phyloP scores from a whole-genome alignment of 2,888 invertebrate genomes.

The Linnaemya tessellans region DNA sequence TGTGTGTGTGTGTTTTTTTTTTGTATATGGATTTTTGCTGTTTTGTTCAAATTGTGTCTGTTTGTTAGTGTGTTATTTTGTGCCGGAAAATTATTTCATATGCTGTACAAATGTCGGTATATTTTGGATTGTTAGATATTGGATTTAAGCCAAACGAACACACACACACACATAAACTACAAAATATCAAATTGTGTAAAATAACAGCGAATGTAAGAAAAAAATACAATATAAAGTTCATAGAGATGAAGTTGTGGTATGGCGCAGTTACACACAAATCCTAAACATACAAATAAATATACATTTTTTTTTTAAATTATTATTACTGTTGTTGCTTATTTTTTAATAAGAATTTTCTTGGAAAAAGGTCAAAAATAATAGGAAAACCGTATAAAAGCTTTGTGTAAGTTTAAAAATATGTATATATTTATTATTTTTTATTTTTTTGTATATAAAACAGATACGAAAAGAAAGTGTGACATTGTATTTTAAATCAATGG shows the following conservation, averaged over 20 bases:
- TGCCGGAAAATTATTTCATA: constrained; percentile 64
- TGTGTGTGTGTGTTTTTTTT: background rate
- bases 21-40: background rate
- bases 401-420: background rate
- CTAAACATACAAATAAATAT: constrained; percentile 40
- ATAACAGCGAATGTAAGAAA: constrained; percentile 9
- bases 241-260: background rate
- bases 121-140: constrained; percentile 45
- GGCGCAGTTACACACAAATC: background rate
- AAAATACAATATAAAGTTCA: constrained; percentile 27
- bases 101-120: constrained; percentile 33
- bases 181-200: constrained; percentile 26
- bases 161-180: constrained; percentile 36
- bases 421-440: no score
- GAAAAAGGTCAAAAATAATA: constrained; percentile 4
- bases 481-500: constrained; percentile 22
- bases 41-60: background rate
- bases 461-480: constrained; percentile 24
- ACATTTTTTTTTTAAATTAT: background rate
- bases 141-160: constrained; percentile 63
- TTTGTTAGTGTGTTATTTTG: constrained; percentile 22
- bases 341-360: background rate
- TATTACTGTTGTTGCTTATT: no score
- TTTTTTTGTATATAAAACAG: background rate
- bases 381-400: constrained; percentile 16